Evolutionary conservation across 37 sponge, comb jelly and placozoan species (phyloP).

Genomic region (Agelas oroides): DNA sequence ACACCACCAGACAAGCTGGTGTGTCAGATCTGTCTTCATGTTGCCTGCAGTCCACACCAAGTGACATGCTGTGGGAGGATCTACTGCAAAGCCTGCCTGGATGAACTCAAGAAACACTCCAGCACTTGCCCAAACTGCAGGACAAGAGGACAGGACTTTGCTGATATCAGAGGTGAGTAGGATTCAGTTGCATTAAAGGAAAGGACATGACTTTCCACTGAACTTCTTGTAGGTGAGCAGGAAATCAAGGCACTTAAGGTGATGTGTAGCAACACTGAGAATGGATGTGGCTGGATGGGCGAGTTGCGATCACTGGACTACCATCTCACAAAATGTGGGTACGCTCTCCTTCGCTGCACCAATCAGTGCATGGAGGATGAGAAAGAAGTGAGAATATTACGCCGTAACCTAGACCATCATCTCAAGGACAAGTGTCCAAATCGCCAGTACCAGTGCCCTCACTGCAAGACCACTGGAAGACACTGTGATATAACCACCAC

Average conservation of each 20-base stretch:
- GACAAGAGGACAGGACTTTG: not conserved
- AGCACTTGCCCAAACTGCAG: conserved; percentile 29
- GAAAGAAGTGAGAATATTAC: not conserved
- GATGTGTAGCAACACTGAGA: not conserved
- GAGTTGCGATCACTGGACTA: conserved; percentile 19
- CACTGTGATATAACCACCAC: conserved; percentile 16
- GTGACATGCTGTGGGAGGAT: conserved; percentile 31
- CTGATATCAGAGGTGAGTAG: not conserved
- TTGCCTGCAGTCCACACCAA: conserved; percentile 17
- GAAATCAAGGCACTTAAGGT: conserved; percentile 32
- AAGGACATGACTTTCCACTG: too few relatives aligned
- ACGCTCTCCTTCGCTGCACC: conserved; percentile 16
- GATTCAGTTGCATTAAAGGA: too few relatives aligned
- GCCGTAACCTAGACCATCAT: conserved; percentile 18
- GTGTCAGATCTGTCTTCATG: conserved; percentile 25
- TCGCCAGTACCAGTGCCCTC: conserved; percentile 44
- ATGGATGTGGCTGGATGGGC: conserved; percentile 43
- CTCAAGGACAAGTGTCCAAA: conserved; percentile 12
- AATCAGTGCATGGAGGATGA: conserved; percentile 13
- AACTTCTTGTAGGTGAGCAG: not conserved
- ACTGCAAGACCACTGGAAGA: conserved; percentile 31
- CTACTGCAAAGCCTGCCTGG: conserved; percentile 27
- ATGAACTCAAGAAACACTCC: not conserved
- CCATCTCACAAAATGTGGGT: conserved; percentile 16
- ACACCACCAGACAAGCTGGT: conserved; percentile 13